Evolutionary conservation across 2,113 vertebrate genomes (phyloP).

Genomic region (Psittacula cyanocephala): DNA sequence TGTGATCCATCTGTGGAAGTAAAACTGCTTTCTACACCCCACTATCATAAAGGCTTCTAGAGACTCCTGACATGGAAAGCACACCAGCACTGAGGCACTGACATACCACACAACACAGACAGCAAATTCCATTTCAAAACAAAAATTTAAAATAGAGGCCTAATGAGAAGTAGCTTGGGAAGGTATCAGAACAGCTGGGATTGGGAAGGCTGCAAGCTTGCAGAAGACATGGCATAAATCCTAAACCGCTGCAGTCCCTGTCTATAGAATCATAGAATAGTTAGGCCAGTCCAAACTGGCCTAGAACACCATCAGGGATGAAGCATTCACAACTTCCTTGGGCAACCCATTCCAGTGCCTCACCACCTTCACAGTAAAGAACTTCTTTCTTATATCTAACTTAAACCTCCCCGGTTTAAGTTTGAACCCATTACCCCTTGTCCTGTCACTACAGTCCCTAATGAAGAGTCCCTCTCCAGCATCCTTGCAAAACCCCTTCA

Average conservation of each 20-base stretch:
- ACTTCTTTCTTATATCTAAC: too few relatives aligned
- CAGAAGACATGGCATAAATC: background rate
- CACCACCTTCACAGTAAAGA: too few relatives aligned
- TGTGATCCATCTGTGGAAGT: fast-evolving
- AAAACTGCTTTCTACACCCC: background rate
- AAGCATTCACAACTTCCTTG: too few relatives aligned
- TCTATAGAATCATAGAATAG: background rate
- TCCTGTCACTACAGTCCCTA: too few relatives aligned
- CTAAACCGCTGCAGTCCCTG: background rate
- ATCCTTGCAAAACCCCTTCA: too few relatives aligned
- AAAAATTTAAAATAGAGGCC: background rate
- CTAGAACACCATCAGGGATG: too few relatives aligned
- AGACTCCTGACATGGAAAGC: background rate
- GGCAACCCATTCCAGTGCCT: too few relatives aligned
- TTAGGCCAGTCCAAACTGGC: too few relatives aligned
- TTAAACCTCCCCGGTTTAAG: too few relatives aligned
- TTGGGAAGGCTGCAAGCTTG: background rate
- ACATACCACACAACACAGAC: fast-evolving
- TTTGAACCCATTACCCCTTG: too few relatives aligned
- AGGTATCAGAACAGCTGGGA: background rate
- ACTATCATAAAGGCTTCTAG: background rate
- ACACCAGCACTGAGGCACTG: background rate
- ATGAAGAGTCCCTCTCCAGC: too few relatives aligned
- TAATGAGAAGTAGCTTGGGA: background rate
- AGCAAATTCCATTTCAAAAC: background rate